These are phyloP conservation scores for Strongylocentrotus purpuratus DNA, from an alignment of 35 echinoderm and acorn worm genomes.

Conservation along the genomic window DNA sequence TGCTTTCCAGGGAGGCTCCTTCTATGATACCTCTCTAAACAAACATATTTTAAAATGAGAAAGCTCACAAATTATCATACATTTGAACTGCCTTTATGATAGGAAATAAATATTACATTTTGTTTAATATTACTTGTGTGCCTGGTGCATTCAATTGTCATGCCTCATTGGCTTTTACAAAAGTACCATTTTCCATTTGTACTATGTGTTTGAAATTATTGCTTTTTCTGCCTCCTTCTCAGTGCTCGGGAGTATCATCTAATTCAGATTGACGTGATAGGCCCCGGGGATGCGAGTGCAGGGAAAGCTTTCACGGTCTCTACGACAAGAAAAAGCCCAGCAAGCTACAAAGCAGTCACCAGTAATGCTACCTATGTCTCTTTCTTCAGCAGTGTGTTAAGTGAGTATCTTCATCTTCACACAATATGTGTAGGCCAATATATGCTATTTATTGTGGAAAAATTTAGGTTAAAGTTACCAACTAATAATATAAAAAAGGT, in stretches of 20 bases:
- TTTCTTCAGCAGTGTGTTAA: slow-evolving; percentile 85
- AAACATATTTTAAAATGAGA: too few relatives aligned
- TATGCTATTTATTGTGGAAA: neutral
- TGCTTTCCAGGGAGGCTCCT: too few relatives aligned
- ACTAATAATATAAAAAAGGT: too few relatives aligned
- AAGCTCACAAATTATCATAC: too few relatives aligned
- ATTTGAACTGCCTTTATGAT: too few relatives aligned
- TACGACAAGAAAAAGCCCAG: slow-evolving; percentile 87
- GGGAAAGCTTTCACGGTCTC: slow-evolving; percentile 80
- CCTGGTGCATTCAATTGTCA: too few relatives aligned
- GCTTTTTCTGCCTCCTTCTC: neutral
- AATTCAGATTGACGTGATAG: slow-evolving; percentile 93
- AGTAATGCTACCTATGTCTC: slow-evolving; percentile 90
- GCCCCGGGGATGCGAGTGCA: slow-evolving; percentile 64
- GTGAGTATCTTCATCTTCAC: slow-evolving; percentile 54
- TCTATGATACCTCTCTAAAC: too few relatives aligned
- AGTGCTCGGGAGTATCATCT: slow-evolving; percentile 84
- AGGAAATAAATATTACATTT: too few relatives aligned
- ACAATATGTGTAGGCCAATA: neutral
- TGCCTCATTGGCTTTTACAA: too few relatives aligned
- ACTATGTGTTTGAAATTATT: neutral
- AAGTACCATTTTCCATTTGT: too few relatives aligned
- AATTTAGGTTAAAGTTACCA: neutral
- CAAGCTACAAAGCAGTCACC: slow-evolving; percentile 81
- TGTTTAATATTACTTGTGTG: too few relatives aligned